phyloP scores from a whole-genome alignment of 2,888 invertebrate species.

The Nineta flava region DNA sequence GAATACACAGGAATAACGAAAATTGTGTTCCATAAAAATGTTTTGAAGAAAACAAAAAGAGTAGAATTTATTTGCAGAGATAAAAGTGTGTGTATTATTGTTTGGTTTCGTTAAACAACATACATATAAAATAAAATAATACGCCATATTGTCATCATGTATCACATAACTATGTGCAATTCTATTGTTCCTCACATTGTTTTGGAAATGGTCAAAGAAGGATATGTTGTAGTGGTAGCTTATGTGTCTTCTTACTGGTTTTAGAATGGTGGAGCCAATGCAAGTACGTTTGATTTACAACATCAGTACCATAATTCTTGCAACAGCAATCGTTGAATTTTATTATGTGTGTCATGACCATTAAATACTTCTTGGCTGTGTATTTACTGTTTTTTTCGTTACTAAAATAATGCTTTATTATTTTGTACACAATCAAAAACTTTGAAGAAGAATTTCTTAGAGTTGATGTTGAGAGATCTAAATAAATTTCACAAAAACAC shows the following conservation, averaged over 20 bases:
- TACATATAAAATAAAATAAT: too few relatives aligned
- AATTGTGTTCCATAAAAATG: too few relatives aligned
- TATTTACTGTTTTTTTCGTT: not conserved
- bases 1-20: too few relatives aligned
- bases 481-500: too few relatives aligned
- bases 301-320: not conserved
- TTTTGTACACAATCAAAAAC: not conserved
- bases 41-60: too few relatives aligned
- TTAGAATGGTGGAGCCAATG: too few relatives aligned
- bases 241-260: too few relatives aligned
- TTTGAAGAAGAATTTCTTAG: not conserved
- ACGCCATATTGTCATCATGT: slow-evolving; percentile 1
- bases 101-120: too few relatives aligned
- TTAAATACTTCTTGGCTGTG: not conserved
- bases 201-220: not conserved
- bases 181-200: not conserved
- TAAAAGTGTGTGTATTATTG: too few relatives aligned
- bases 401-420: not conserved
- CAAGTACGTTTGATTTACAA: not conserved
- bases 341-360: not conserved
- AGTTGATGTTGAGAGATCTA: too few relatives aligned
- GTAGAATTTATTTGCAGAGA: too few relatives aligned
- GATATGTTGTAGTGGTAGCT: too few relatives aligned
- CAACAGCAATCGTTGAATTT: not conserved
- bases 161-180: not conserved